Base-by-base conservation (phyloP, 2,113 vertebrate species). In the western clawed frog (Xenopus tropicalis) region DNA sequence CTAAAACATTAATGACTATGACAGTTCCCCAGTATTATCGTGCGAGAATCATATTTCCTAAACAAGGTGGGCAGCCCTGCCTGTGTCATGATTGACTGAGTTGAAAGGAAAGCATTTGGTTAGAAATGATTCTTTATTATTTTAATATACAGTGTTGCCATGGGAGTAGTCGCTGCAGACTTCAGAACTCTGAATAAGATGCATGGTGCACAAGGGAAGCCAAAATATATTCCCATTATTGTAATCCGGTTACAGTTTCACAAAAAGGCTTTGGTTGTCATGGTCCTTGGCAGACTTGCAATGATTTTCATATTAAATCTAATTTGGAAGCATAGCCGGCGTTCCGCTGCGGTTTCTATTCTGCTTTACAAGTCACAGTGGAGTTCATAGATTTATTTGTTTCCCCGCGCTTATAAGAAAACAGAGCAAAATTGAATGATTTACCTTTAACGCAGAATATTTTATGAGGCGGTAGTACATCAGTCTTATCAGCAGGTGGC, bases 261-360 rank as follows among this genome's bases (percentile, higher is more conserved):
- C 66, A 24, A 66, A 46, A 66, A 66, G 43, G n/a, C 58, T 61
- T 51, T 14, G 46, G 58, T 63, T 63, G 46, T 69, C 66, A 69
- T 22, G 13, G 59, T 61, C 73, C 48, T 69, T 76, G 66, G 73
- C 73, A 76, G 73, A 56, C 24, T 29, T 43, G 66, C 73, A 69
- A 76, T 76, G 73, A 76, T 63, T 69, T 76, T 69, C 23, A 59
- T 76, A 69, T 63, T 76, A 76, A 76, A 76, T 76, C 73, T 76
- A 69, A 69, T 76, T 58, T 69, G 22, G 23, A 56, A 75, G 58
- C 57, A 17, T 42, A 61, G 65, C 66, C 24, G 73, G 48, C 59
- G 59, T 61, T 74, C 56, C 44, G 19, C 68, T 52, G 72, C 43
- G 65, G 56, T 74, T 74, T 68, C 57, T 21, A 61, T 74, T 63